Evolutionary conservation across 2,888 invertebrate genomes (phyloP), one percentile per base, ranked within the genome.

Genomic region (Tachina lurida): DNA sequence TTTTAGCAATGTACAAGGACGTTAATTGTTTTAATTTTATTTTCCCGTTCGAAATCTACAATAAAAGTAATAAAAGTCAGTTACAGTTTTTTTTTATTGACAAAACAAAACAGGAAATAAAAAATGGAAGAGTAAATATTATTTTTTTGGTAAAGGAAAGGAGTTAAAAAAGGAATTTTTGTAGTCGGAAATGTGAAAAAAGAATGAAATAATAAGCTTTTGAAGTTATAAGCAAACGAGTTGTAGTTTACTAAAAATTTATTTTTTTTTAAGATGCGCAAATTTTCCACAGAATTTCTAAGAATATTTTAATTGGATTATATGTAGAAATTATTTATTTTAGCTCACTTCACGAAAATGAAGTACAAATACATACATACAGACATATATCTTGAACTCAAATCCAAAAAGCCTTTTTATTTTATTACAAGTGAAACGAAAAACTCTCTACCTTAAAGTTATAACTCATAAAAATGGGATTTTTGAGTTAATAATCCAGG

Each of bases 21-120:
- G 84, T 84, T 84, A 84, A 84, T 84, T 84, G 84, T 84, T 84
- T 84, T 84, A 79, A 84, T 84, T 84, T 84, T 84, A 84, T 84
- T 84, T 83, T 79, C 70, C 74, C 79, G 62, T 79, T 75, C 68
- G 71, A 75, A 68, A 75, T n/a, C 54, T 41, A 31, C 60, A 68
- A 47, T 43, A 68, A 81, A 79, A 79, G 68, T 68, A 78, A 68
- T 63, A 79, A 79, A 79, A 75, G 62, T 70, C 54, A 49, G 17
- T 68, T 67, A 62, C 9, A 62, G 47, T 65, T 58, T 49, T 58
- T 49, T 56, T 58, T 41, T 58, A 58, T 22, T 49, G 19, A 71
- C 43, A 58, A 52, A n/a, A 71, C 31, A 49, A 52, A 71, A 67
- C 31, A 71, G 71, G 65, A 77, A 65, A 45, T 58, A 71, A 31